Conservation (phyloP, 2,888 invertebrate genomes). For the Lasioglossum zephyrum region DNA sequence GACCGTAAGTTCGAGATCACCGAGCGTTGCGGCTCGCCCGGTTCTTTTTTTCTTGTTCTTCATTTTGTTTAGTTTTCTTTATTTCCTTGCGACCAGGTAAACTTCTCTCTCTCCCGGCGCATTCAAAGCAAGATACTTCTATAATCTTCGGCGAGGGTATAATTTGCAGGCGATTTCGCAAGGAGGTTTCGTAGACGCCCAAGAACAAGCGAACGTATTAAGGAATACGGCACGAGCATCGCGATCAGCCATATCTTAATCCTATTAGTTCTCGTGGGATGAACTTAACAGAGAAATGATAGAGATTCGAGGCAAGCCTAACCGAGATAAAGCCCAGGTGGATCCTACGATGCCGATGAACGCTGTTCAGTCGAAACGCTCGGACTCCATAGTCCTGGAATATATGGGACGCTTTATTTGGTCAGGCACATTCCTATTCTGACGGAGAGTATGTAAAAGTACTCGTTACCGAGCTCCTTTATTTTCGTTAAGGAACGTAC, state of each 20-base stretch:
- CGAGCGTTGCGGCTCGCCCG: neutral
- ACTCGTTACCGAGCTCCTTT: neutral
- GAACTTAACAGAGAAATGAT: constrained; percentile 24
- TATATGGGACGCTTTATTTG: neutral
- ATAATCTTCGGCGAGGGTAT: constrained; percentile 17
- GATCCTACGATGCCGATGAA: neutral
- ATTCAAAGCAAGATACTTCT: constrained; percentile 15
- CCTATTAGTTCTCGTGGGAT: constrained; percentile 29
- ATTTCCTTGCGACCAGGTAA: neutral
- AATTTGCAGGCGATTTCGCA: constrained; percentile 23
- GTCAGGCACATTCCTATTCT: neutral
- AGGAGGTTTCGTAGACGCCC: constrained; percentile 4
- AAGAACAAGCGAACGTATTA: constrained; percentile 22
- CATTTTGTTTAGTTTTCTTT: neutral
- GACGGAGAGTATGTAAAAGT: neutral
- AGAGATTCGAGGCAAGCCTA: neutral
- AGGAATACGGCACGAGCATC: constrained; percentile 16
- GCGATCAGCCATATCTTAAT: constrained; percentile 32
- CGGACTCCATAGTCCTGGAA: neutral
- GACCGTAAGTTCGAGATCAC: constrained; percentile 12
- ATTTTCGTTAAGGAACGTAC: neutral
- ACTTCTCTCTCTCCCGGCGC: neutral
- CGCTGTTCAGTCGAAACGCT: neutral
- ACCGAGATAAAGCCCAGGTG: neutral
- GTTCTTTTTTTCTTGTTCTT: neutral